Conservation (phyloP, 2,113 vertebrate genomes). For the Chamaea fasciata region DNA sequence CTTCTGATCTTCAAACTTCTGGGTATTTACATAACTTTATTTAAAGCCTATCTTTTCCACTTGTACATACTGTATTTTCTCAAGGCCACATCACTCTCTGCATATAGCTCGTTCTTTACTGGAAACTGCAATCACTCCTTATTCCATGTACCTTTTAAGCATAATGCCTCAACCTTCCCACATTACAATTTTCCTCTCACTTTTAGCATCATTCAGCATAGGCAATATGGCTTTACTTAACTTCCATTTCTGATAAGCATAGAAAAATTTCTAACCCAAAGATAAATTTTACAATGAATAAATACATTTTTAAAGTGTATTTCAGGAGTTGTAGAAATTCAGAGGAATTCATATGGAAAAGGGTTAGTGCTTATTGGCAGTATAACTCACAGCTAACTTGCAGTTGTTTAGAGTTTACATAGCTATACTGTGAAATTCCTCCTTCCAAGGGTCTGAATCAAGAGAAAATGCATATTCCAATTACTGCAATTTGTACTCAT, state of each 20-base stretch:
- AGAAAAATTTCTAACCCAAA: background rate
- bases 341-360: background rate
- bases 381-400: background rate
- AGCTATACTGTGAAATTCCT: background rate
- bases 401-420: background rate
- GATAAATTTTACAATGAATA: background rate
- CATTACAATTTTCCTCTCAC: background rate
- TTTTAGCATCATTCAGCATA: background rate
- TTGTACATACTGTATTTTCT: background rate
- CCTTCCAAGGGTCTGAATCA: background rate
- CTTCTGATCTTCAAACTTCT: background rate
- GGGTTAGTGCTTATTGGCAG: background rate
- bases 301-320: background rate
- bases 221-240: background rate
- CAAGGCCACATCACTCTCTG: background rate
- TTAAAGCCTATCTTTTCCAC: background rate
- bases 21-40: background rate
- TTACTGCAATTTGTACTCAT: background rate
- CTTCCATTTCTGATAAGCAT: background rate
- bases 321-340: background rate
- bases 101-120: background rate
- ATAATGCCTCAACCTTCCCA: background rate
- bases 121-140: background rate
- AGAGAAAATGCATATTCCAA: background rate
- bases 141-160: background rate